Base-by-base conservation (phyloP, 2,113 vertebrate genomes). In the Brevimyrus niger region DNA sequence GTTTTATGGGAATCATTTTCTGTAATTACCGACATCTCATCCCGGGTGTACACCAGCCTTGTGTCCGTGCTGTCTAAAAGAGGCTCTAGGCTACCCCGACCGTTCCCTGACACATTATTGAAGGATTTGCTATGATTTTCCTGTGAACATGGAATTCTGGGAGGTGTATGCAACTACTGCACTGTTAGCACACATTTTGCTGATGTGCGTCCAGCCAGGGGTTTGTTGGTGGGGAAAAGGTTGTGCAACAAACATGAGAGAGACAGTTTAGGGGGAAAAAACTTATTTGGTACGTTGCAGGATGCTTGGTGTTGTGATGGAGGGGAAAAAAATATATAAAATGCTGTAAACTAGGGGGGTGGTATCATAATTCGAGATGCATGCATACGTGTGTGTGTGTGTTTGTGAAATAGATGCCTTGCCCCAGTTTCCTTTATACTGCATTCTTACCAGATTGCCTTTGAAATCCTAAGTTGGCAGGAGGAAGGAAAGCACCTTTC, bases 391-490 rank as follows among this genome's bases (percentile, higher is more conserved):
- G 3, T 38, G 27, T 73, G n/a, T 19, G 9, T 13, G 23, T 31
- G 0, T 86, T 23, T 50, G n/a, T 21, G n/a, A 51, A 35, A 38
- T 31, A 53, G 19, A 44, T 51, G 61, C 85, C 9, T n/a, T 44
- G 19, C 23, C 73, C 86, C 44, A 21, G 21, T 51, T 89, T 87
- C 27, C 23, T 86, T 55, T 19, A 87, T 17, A 83, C 38, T 31
- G 76, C 38, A 4, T 83, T 17, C 73, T 83, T 87, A 27, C 86
- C 50, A 87, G 47, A 35, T 21, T 55, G 85, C 44, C 82, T 86
- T 46, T 80, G 61, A 65, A 87, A 55, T 87, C 48, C 69, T 46
- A 69, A 80, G 48, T 55, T 87, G 83, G 89, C 55, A 65, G 11
- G 50, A 55, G 17, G 46, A 15, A 35, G 46, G 80, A 89, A 46